Conservation (phyloP, 1,140 invertebrate species). For the Drosophila insularis region DNA sequence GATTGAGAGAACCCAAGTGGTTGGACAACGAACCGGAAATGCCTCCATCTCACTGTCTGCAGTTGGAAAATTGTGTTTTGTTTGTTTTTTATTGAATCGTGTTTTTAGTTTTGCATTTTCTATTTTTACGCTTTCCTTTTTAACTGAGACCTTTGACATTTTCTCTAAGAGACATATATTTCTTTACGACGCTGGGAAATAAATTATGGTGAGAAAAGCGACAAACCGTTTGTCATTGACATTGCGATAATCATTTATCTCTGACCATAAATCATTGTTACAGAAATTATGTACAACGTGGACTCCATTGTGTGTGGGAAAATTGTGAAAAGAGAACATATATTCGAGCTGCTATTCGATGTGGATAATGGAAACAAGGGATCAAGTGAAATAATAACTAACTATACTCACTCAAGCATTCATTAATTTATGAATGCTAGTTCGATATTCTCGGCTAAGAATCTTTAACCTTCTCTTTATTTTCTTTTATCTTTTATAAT, state of each 20-base stretch:
- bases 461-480: not conserved
- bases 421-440: no score
- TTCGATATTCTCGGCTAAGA: no score
- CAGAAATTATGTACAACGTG: not conserved
- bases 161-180: not conserved
- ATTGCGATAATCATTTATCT: constrained; percentile 17
- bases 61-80: constrained; percentile 4
- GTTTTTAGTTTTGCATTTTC: not conserved
- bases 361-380: not conserved
- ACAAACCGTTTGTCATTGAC: constrained; percentile 7
- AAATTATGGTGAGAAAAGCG: constrained; percentile 12
- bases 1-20: constrained; percentile 45
- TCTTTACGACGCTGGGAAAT: not conserved
- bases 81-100: constrained; percentile 3
- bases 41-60: constrained; percentile 1
- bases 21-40: constrained; percentile 13
- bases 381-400: no score
- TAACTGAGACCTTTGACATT: constrained; percentile 39
- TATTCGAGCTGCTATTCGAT: not conserved
- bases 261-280: constrained; percentile 12
- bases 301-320: constrained; percentile 16
- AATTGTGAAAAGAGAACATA: not conserved
- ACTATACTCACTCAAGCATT: no score
- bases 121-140: not conserved
- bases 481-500: not conserved